Base-by-base conservation (phyloP, 53 echinoderm and acorn worm species). In the Actinopyga echinites region DNA sequence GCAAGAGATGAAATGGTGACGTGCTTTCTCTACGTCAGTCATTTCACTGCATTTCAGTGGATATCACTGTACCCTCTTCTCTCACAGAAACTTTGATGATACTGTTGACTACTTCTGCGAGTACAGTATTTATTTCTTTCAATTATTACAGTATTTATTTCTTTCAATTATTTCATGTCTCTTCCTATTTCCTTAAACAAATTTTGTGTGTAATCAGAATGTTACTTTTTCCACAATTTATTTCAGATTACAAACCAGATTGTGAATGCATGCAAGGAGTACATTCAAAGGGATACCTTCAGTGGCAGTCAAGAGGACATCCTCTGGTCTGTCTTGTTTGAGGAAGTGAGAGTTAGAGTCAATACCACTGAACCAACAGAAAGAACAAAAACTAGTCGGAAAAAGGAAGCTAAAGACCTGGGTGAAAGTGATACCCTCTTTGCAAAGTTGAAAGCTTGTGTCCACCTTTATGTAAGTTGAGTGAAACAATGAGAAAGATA, bases 241-340 rank as follows among this genome's bases (percentile, higher is more conserved):
- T 12, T 79, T 42, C 62, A 97, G 97, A 92, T 94, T 34, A 97
- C 97, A 86, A 97, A 94, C 68, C 97, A 97, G 85, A 69, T 97
- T 38, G 97, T 97, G 17, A 97, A 97, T 56, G 90, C 93, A 36
- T 97, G 97, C 84, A 97, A 97, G 71, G 93, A 94, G 58, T 97
- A 94, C 90, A 86, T 97, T 59, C 75, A 88, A 13, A 58, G 75
- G 5, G 97, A 92, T 69, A 97, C 97, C 34, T 82, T 84, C 29
- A 75, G 83, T 56, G 83, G 64, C 49, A 79, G 80, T 22, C 90
- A 92, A 33, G 92, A 94, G 19, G 97, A 97, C 69, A 64, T 94
- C 8, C 86, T 97, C 49, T 97, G 97, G 97, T 86, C 89, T 61
- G 93, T 94, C 59, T 85, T 97, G 80, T 93, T 94, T 87, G 86